phyloP scores from a whole-genome alignment of 2,888 invertebrate genomes.

The Minunthozetes semirufus region DNA sequence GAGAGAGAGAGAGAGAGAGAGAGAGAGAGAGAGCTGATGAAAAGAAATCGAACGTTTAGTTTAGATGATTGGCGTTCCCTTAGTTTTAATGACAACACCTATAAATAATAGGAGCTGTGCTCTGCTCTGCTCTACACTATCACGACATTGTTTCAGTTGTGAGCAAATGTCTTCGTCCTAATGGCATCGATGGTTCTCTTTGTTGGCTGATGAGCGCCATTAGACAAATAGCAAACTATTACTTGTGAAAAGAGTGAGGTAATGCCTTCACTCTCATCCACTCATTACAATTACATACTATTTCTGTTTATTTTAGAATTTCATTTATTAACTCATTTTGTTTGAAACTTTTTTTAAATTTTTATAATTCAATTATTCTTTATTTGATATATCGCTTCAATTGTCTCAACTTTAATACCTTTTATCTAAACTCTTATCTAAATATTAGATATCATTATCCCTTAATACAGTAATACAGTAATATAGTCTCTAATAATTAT shows the following conservation, averaged over 20 bases:
- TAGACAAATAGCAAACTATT: slow-evolving; percentile 1
- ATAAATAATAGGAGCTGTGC: slow-evolving; percentile 22
- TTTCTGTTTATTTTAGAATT: too few relatives aligned
- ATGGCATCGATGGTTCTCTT: slow-evolving; percentile 15
- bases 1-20: too few relatives aligned
- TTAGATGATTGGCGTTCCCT: slow-evolving; percentile 21
- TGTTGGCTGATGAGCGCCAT: slow-evolving; percentile 21
- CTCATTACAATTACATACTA: too few relatives aligned
- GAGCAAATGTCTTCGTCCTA: slow-evolving; percentile 23
- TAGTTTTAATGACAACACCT: slow-evolving; percentile 30
- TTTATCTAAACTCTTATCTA: neutral
- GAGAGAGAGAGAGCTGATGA: slow-evolving; percentile 9
- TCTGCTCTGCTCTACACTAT: neutral
- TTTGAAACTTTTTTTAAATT: too few relatives aligned
- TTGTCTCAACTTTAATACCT: neutral
- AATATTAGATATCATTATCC: too few relatives aligned
- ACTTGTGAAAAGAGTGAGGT: too few relatives aligned
- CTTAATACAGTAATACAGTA: too few relatives aligned
- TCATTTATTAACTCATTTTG: too few relatives aligned
- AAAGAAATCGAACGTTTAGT: slow-evolving; percentile 25
- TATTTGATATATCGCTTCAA: too few relatives aligned
- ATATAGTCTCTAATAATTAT: too few relatives aligned
- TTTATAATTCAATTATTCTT: too few relatives aligned
- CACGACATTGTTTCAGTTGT: slow-evolving; percentile 8
- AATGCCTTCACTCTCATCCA: too few relatives aligned